Evolutionary conservation across 2,888 invertebrate species (phyloP), one percentile per base, ranked within the genome.

Genomic region (Aromia moschata): DNA sequence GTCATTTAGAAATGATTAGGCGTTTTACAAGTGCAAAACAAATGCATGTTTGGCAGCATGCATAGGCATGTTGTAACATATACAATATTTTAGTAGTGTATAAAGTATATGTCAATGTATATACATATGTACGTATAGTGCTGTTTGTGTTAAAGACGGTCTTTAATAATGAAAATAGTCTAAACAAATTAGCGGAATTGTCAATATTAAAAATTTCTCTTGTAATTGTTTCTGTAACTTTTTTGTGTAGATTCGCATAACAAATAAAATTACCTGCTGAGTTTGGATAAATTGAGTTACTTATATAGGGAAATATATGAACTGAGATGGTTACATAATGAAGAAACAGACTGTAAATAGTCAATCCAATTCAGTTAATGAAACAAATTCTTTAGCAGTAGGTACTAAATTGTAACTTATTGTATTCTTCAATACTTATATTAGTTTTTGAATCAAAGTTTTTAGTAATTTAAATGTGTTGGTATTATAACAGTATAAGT

Each of bases 361-460:
- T 69, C 69, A 70, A 69, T 69, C 65, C 60, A 61, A 60, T 69
- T 67, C 68, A 68, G 68, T 68, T 69, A 69, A 51, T 16, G 47
- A 59, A 49, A 45, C 43, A 45, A 37, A 60, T 62, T 67, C 60
- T 69, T 56, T 60, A 68, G 70, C 70, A 69, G 70, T 70, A 70
- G 70, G 69, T 70, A 64, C 55, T 58, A 37, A 60, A 53, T 56
- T 47, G 47, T 47, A 47, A 56, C 36, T 60, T 64, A 56, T 67
- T 61, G 54, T 59, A 59, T 59, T 58, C 16, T 62, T 49, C 45
- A 59, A 46, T 45, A 60, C 59, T 64, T 55, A 43, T 58, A 60
- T 60, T 66, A 68, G 61, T 63, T 69, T 60, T 66, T 60, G 61
- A 71, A 70, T 69, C 66, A 69, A 70, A 71, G 67, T 63, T 60